Conservation (phyloP, 23 tunicate species). For the Halocynthia roretzi region DNA sequence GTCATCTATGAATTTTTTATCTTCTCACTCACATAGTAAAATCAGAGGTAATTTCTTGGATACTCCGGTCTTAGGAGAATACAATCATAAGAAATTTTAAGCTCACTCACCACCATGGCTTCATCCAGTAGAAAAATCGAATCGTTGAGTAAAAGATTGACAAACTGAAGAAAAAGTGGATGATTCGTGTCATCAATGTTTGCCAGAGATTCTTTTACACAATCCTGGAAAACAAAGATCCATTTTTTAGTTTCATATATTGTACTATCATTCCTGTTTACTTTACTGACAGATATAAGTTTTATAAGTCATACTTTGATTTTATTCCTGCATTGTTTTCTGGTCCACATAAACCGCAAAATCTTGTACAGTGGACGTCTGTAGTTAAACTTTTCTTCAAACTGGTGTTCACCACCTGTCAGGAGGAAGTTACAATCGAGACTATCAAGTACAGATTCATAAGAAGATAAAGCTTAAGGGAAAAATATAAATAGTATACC, state of each 20-base stretch:
- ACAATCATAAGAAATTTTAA: no score
- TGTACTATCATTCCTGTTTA: neutral
- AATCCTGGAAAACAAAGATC: slow-evolving; percentile 3
- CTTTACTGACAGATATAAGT: neutral
- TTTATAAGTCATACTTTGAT: neutral
- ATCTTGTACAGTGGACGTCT: slow-evolving; percentile 74
- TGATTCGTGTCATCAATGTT: slow-evolving; percentile 51
- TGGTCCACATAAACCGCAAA: slow-evolving; percentile 60
- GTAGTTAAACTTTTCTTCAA: slow-evolving; percentile 62
- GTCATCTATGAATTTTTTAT: no score
- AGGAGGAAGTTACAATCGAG: neutral
- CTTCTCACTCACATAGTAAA: no score
- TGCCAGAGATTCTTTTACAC: slow-evolving; percentile 12
- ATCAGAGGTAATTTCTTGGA: no score
- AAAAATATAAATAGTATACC: neutral
- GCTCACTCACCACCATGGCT: slow-evolving; percentile 43
- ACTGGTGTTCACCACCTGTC: slow-evolving; percentile 44
- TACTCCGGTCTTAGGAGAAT: no score
- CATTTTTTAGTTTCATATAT: neutral
- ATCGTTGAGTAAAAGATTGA: slow-evolving; percentile 69
- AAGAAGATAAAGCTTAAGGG: no score
- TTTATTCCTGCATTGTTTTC: slow-evolving; percentile 18
- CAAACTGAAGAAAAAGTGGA: slow-evolving; percentile 57
- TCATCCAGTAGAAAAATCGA: slow-evolving; percentile 61
- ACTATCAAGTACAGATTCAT: no score